Evolutionary conservation across 1,140 invertebrate genomes (phyloP), one percentile per base, ranked within the genome.

Genomic region (Solen grandis): DNA sequence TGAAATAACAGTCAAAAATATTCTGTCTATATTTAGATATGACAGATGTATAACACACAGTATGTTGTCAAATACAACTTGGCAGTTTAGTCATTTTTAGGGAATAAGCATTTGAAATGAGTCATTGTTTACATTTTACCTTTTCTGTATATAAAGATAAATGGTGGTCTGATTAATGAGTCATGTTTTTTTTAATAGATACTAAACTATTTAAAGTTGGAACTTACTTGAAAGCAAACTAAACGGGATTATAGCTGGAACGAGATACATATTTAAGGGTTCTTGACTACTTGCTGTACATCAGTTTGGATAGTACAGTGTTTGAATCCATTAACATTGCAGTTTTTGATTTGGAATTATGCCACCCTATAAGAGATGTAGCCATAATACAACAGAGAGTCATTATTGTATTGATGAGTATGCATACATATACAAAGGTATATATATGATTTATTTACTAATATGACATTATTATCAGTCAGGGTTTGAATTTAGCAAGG

Each of bases 401-500:
- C 68, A 62, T 14, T 74, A 74, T 41, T 63, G 57, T 29, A 13
- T 25, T 8, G 72, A 74, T 62, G 55, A 74, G n/a, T 74, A 74
- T 50, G 72, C 55, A 0, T 74, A 50, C 31, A 63, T 74, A 19
- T 74, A 46, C 16, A 74, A n/a, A n/a, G n/a, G n/a, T n/a, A n/a
- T n/a, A n/a, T n/a, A n/a, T n/a, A n/a, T n/a, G n/a, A n/a, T n/a
- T n/a, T n/a, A n/a, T n/a, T n/a, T n/a, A n/a, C n/a, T n/a, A n/a
- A n/a, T n/a, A n/a, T n/a, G n/a, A n/a, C n/a, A n/a, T n/a, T n/a
- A n/a, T n/a, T n/a, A n/a, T n/a, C n/a, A n/a, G n/a, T n/a, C n/a
- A n/a, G n/a, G n/a, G n/a, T n/a, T n/a, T n/a, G n/a, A n/a, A n/a
- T n/a, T n/a, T n/a, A n/a, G n/a, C n/a, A n/a, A n/a, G n/a, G n/a